These are phyloP conservation scores for Nannobrachium achirus DNA, from an alignment of 2,113 vertebrate species.

Conservation along the genomic window DNA sequence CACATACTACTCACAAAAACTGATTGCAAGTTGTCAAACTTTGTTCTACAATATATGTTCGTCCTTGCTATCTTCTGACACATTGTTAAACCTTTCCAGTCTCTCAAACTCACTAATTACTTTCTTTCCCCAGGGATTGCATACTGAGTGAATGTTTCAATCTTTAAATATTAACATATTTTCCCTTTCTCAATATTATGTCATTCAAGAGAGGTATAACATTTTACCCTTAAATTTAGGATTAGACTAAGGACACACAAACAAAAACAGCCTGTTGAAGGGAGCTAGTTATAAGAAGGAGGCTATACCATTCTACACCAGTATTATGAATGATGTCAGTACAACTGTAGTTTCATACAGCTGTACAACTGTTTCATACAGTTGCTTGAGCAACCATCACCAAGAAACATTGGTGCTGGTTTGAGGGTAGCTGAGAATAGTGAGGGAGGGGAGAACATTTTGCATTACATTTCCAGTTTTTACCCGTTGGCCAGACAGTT, in stretches of 20 bases:
- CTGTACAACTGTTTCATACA: too few species aligned
- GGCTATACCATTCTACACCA: too few species aligned
- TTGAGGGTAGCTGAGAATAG: background rate
- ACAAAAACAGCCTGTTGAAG: background rate
- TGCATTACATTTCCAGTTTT: background rate
- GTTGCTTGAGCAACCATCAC: conserved; percentile 12
- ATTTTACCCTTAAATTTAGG: conserved; percentile 13
- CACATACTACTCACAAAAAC: conserved; percentile 19
- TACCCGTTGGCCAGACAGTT: background rate
- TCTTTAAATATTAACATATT: conserved; percentile 23
- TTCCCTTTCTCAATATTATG: background rate
- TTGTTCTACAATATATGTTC: background rate
- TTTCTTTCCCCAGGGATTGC: conserved; percentile 5
- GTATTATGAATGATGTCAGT: background rate
- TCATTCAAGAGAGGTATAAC: conserved; percentile 4
- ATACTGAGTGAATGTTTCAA: conserved; percentile 12
- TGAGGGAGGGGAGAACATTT: conserved; percentile 4
- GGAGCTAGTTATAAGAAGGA: background rate
- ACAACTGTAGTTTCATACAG: background rate
- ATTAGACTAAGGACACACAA: background rate
- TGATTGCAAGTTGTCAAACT: conserved; percentile 13
- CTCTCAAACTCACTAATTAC: conserved; percentile 30
- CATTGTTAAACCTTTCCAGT: conserved; percentile 2
- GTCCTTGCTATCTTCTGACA: background rate
- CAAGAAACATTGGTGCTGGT: background rate